These are phyloP conservation scores for Anoncus sp. DNA, from an alignment of 2,888 invertebrate genomes.

Conservation along the genomic window DNA sequence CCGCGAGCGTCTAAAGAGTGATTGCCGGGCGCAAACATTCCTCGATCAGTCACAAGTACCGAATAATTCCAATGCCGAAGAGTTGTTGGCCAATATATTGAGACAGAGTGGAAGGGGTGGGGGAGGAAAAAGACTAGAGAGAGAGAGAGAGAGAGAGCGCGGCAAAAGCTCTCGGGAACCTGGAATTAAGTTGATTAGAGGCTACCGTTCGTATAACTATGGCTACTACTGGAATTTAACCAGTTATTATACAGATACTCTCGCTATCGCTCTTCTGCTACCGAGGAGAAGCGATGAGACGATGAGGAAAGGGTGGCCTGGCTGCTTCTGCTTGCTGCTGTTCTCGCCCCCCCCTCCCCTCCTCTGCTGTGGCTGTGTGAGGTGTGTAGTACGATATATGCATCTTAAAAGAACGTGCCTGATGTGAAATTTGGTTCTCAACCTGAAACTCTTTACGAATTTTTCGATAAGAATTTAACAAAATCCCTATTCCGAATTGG, in stretches of 20 bases:
- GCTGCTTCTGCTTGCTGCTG: slow-evolving; percentile 23
- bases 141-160: slow-evolving; percentile 36
- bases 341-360: slow-evolving; percentile 1
- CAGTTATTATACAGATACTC: slow-evolving; percentile 81
- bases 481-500: not conserved
- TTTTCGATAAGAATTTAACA: slow-evolving; percentile 1
- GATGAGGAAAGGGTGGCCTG: slow-evolving; percentile 33
- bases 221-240: slow-evolving; percentile 83
- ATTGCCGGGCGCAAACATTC: slow-evolving; percentile 76
- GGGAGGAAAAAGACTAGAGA: not conserved
- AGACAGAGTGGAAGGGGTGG: slow-evolving; percentile 64
- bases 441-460: slow-evolving; percentile 43
- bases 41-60: slow-evolving; percentile 82
- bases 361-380: slow-evolving; percentile 32
- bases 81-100: slow-evolving; percentile 75
- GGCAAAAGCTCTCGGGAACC: slow-evolving; percentile 72
- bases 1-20: slow-evolving; percentile 64
- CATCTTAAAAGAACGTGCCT: slow-evolving; percentile 69
- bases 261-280: slow-evolving; percentile 63
- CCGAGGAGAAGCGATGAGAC: slow-evolving; percentile 47
- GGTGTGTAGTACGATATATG: slow-evolving; percentile 57
- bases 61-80: slow-evolving; percentile 78
- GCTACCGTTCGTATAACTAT: slow-evolving; percentile 82
- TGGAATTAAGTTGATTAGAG: slow-evolving; percentile 83
- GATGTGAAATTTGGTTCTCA: slow-evolving; percentile 71